phyloP scores from a whole-genome alignment of 1,140 invertebrate species.

The Manduca sexta region DNA sequence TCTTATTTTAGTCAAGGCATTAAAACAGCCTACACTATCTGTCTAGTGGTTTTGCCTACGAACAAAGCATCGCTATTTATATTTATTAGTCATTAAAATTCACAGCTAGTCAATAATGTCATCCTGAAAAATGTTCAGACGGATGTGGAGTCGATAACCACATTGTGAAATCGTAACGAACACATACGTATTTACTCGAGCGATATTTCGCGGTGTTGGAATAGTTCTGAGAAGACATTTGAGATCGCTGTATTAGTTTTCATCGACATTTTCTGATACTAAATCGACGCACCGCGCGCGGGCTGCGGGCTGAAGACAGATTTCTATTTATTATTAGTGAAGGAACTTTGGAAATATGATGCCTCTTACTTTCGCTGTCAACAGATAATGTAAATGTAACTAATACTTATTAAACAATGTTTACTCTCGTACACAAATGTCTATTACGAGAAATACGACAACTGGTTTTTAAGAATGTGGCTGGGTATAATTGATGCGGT shows the following conservation, averaged over 20 bases:
- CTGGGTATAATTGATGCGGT: too few species aligned
- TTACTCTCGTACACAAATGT: background rate
- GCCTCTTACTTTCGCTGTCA: conserved; percentile 47
- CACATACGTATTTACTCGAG: background rate
- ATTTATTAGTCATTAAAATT: too few species aligned
- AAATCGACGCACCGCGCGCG: conserved; percentile 27
- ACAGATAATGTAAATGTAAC: background rate
- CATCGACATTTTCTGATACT: conserved; percentile 32
- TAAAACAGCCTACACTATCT: too few species aligned
- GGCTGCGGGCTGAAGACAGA: conserved; percentile 41
- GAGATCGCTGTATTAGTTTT: conserved; percentile 46
- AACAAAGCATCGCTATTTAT: too few species aligned
- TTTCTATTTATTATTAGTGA: conserved; percentile 51
- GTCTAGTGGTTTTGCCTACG: too few species aligned
- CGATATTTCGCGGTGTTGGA: conserved; percentile 3
- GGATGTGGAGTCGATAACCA: too few species aligned
- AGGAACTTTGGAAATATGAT: conserved; percentile 37
- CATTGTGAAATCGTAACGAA: too few species aligned
- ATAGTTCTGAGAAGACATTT: conserved; percentile 28
- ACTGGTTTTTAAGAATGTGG: conserved; percentile 2
- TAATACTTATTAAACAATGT: background rate
- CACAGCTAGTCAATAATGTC: too few species aligned
- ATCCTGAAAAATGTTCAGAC: too few species aligned
- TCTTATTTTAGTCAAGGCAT: too few species aligned
- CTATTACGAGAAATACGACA: background rate